Conservation (phyloP, 2,113 vertebrate genomes). For the Tricholaema leucomelas region DNA sequence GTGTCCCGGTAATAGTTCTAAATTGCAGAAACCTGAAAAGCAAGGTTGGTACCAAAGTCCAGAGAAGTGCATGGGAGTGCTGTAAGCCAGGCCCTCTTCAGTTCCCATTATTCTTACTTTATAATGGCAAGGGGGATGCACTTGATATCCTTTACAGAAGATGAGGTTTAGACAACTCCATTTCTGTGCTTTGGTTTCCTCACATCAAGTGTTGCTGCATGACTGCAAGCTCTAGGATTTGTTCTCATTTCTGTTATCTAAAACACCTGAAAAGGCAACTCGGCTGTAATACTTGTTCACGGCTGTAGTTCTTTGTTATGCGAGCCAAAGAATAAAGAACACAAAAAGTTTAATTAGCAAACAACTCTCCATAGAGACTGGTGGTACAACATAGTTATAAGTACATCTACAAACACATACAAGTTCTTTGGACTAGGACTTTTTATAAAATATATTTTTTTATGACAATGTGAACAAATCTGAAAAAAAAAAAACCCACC, state of each 20-base stretch:
- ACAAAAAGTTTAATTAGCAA: slow-evolving; percentile 71
- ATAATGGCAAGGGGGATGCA: not conserved
- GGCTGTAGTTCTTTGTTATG: not conserved
- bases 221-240: not conserved
- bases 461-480: slow-evolving; percentile 59
- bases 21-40: not conserved
- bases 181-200: not conserved
- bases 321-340: slow-evolving; percentile 63
- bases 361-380: slow-evolving; percentile 63
- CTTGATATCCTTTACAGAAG: not conserved
- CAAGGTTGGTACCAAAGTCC: not conserved
- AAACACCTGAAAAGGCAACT: not conserved
- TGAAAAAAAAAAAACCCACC: not conserved
- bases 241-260: not conserved
- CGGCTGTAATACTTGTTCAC: not conserved
- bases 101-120: not conserved
- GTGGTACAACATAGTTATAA: slow-evolving; percentile 69
- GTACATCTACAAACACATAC: slow-evolving; percentile 66
- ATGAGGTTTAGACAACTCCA: not conserved
- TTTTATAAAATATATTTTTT: slow-evolving; percentile 50
- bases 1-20: not conserved
- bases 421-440: slow-evolving; percentile 64
- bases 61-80: not conserved
- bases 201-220: not conserved
- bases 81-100: not conserved